These are phyloP conservation scores for Hyperoodon ampullatus DNA, from an alignment of 2,113 vertebrate species.

Conservation along the genomic window DNA sequence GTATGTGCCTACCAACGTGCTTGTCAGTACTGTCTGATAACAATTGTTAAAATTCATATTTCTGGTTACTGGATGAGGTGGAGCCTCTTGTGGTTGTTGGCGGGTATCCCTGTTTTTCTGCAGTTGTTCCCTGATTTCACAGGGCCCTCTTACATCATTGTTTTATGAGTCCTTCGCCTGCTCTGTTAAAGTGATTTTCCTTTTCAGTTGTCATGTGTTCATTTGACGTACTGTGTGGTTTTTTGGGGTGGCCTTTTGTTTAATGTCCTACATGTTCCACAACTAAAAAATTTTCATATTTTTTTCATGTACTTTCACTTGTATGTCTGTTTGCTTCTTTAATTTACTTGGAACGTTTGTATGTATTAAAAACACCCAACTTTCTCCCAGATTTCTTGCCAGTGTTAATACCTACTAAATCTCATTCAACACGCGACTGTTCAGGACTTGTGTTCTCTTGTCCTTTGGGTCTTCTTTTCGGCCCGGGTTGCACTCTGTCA, in stretches of 20 bases:
- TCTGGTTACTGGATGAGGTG: rapidly evolving
- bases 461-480: neutral
- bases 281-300: rapidly evolving
- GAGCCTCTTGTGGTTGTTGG: neutral
- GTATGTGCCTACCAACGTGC: rapidly evolving
- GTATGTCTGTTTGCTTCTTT: neutral
- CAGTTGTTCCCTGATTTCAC: too few species aligned
- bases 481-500: rapidly evolving
- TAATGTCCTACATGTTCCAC: rapidly evolving
- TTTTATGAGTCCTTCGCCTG: neutral
- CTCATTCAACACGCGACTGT: rapidly evolving
- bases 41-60: rapidly evolving
- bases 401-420: rapidly evolving
- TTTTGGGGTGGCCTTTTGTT: neutral
- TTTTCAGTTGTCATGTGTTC: rapidly evolving
- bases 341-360: neutral
- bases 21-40: rapidly evolving
- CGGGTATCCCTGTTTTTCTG: too few species aligned
- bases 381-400: rapidly evolving
- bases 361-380: rapidly evolving
- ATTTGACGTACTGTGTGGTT: rapidly evolving
- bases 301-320: rapidly evolving
- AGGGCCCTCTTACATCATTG: rapidly evolving
- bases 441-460: rapidly evolving
- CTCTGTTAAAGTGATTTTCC: too few species aligned